Evolutionary conservation across 2,113 vertebrate genomes (phyloP).

Genomic region (Ctenomys sociabilis): DNA sequence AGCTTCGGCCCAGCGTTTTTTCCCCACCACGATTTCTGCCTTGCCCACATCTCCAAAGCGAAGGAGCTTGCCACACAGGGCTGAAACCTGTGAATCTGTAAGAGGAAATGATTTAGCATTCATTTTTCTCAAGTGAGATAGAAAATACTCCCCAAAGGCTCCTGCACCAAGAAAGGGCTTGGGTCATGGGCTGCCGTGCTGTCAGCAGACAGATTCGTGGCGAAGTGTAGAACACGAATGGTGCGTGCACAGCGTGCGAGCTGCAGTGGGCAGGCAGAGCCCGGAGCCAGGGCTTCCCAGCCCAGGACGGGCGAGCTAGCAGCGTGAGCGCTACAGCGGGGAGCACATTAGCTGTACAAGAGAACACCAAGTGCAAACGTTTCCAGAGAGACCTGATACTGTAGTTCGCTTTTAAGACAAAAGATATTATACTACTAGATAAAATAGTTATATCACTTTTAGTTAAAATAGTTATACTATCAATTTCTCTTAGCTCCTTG

Average conservation of each 20-base stretch:
- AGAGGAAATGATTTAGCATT: background rate
- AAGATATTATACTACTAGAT: background rate
- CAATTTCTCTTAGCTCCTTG: too few species aligned
- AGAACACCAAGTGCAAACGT: background rate
- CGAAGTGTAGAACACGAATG: background rate
- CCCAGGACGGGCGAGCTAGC: background rate
- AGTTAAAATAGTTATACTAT: too few species aligned
- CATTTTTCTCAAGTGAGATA: background rate
- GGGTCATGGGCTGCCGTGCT: background rate
- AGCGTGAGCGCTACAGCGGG: background rate
- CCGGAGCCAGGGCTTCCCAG: rapidly evolving
- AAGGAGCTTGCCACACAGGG: background rate
- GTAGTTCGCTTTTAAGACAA: background rate
- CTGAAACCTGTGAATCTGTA: background rate
- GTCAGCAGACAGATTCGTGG: background rate
- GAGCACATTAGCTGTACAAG: background rate
- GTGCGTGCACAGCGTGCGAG: background rate
- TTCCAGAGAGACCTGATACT: background rate
- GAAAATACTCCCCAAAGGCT: background rate
- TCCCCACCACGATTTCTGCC: background rate
- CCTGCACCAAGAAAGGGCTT: background rate
- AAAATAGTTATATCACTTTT: too few species aligned
- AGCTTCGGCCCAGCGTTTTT: too few species aligned
- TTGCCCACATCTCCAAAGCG: background rate
- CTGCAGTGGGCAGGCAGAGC: background rate